A percentile compares a stretch with the other conserved stretches of the same genome.
Conservation (phyloP, 2,797 vertebrate genomes). For the Lemur catta region DNA sequence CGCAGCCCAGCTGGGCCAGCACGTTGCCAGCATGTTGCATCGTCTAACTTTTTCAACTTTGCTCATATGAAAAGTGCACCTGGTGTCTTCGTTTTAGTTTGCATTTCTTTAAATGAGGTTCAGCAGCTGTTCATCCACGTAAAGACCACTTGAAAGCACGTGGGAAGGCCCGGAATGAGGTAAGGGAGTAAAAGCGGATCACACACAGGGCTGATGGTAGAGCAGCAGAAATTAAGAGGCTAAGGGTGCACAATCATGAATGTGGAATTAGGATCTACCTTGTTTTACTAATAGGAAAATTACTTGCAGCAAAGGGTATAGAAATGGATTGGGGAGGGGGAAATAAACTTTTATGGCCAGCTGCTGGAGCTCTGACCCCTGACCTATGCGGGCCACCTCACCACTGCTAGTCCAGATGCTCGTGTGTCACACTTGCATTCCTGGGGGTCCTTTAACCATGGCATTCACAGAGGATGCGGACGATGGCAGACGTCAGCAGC, state of each 20-base stretch:
- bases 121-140: neutral
- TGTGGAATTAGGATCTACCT: neutral
- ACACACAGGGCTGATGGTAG: neutral
- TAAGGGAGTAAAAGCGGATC: neutral
- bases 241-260: accelerated
- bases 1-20: accelerated
- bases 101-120: neutral
- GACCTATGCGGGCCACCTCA: accelerated
- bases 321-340: neutral
- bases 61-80: neutral
- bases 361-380: accelerated
- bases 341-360: neutral
- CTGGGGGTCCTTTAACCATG: neutral
- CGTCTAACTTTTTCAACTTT: neutral
- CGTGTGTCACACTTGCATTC: accelerated
- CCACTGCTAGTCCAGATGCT: accelerated
- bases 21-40: accelerated
- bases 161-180: neutral
- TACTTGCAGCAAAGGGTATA: neutral
- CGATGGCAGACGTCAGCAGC: neutral
- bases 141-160: neutral
- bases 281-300: neutral
- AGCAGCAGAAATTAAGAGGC: too few species aligned
- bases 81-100: neutral
- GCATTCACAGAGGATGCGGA: neutral